Base-by-base conservation (phyloP, 2,113 vertebrate species). In the Pseudolaguvia tuberculata region DNA sequence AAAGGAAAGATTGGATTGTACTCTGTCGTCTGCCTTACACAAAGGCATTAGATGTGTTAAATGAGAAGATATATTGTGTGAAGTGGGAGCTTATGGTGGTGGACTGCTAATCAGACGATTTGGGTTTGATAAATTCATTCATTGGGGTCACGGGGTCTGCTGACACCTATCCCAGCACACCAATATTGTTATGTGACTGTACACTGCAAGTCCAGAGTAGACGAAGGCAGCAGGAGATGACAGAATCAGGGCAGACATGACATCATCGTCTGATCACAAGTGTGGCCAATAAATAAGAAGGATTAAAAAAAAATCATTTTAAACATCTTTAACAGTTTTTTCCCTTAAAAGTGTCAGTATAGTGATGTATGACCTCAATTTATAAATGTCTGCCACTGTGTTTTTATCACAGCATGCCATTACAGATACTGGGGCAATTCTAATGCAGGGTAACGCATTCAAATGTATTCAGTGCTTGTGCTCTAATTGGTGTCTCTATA, bases 401-500 rank as follows among this genome's bases (percentile, higher is more conserved):
- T 61, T 76, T 48, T 9, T 66, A 65, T 50, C 6, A 56, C 57
- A 53, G 17, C 39, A 17, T 21, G 45, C 13, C 8, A 10, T 20
- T 72, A 62, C 72, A 71, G 62, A 71, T 67, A 67, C 74, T 83
- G 86, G 76, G 78, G 20, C 53, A 31, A 61, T 67, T 67, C 10
- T 35, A 52, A 48, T 31, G 23, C 65, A 76, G 73, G 79, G 77
- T 70, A 86, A 79, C 63, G 17, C 80, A 82, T 84, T 85, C 52
- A 78, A 85, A 87, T 84, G 27, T 77, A 82, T 85, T 84, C 80
- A 63, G 75, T 82, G 62, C 69, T 76, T 65, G 45, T 52, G 17
- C 13, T 84, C 85, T 83, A 83, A 78, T 81, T 82, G 79, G 72
- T 81, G 81, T 80, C 78, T 73, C 53, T 69, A 20, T 69, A 59